Percentiles rank a stretch among this genome's conserved stretches.
Conservation (phyloP, 2,113 vertebrate genomes). For the Petromus typicus region DNA sequence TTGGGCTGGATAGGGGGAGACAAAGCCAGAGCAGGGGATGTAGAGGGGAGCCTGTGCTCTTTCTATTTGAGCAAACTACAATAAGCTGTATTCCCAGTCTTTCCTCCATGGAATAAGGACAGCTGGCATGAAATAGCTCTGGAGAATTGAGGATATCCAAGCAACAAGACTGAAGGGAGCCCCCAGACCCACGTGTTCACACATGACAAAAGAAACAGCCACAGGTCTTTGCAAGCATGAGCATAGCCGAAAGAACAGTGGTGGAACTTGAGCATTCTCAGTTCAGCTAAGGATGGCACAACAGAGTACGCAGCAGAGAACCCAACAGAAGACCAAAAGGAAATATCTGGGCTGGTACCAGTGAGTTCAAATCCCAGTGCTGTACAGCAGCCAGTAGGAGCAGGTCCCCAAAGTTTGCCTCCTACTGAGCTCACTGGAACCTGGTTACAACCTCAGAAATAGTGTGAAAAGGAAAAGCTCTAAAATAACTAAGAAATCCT, state of each 20-base stretch:
- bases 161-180: neutral
- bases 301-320: neutral
- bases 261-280: neutral
- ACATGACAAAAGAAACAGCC: neutral
- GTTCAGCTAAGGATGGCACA: neutral
- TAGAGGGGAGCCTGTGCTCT: neutral
- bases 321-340: neutral
- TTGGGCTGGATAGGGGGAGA: neutral
- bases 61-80: neutral
- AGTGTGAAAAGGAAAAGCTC: neutral
- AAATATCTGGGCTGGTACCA: neutral
- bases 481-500: conserved; percentile 11
- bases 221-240: neutral
- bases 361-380: neutral
- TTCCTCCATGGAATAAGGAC: neutral
- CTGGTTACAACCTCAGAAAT: neutral
- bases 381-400: neutral
- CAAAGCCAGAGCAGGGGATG: neutral
- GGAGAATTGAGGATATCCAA: neutral
- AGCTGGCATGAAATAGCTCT: neutral
- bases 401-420: neutral
- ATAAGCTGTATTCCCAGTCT: neutral
- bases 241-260: neutral
- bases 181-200: neutral
- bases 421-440: neutral